A percentile compares a stretch with the other conserved stretches of the same genome.
These are phyloP conservation scores for Orthosia incerta DNA, from an alignment of 2,888 invertebrate genomes.

Conservation along the genomic window DNA sequence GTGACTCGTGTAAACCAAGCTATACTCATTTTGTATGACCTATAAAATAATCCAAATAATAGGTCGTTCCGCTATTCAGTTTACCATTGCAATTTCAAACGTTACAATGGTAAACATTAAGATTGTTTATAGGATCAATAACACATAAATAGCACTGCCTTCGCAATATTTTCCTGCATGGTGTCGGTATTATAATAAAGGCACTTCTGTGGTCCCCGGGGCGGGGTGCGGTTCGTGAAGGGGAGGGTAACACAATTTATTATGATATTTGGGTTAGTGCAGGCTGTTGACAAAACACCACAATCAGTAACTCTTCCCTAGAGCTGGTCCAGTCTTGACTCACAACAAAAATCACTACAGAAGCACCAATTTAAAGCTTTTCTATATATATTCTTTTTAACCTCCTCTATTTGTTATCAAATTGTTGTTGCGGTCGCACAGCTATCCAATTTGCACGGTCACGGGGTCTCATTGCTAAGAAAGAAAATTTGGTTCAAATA, in stretches of 20 bases:
- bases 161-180: not conserved
- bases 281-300: slow-evolving; percentile 36
- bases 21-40: not conserved
- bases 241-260: slow-evolving; percentile 36
- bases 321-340: slow-evolving; percentile 1
- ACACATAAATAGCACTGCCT: not conserved
- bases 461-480: too few relatives aligned
- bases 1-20: too few relatives aligned
- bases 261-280: slow-evolving; percentile 42
- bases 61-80: too few relatives aligned
- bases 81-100: too few relatives aligned
- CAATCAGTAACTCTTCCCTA: slow-evolving; percentile 30
- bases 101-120: not conserved
- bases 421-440: too few relatives aligned
- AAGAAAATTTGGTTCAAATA: too few relatives aligned
- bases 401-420: too few relatives aligned
- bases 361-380: slow-evolving; percentile 6
- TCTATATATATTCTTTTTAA: not conserved
- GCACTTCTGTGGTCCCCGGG: not conserved
- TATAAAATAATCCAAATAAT: not conserved
- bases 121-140: not conserved
- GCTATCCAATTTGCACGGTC: not conserved
- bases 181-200: not conserved
- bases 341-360: not conserved
- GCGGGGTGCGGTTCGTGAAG: not conserved